Base-by-base conservation (phyloP, 2,797 vertebrate species). In the Gallinago nigripennis region DNA sequence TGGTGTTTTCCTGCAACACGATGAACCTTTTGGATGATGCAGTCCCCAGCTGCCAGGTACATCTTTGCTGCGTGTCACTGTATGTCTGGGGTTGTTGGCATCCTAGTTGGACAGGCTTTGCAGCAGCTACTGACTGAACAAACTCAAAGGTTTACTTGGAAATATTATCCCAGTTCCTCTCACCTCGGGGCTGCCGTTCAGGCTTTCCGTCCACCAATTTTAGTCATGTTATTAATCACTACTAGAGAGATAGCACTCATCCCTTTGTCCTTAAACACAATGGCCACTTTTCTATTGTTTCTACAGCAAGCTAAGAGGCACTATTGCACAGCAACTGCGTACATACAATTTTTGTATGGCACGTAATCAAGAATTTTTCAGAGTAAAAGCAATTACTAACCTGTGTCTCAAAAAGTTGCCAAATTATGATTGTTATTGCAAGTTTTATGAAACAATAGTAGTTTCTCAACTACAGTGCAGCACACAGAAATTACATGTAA, bases 241-340 rank as follows among this genome's bases (percentile, higher is more conserved):
- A 5, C 12, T 35, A 35, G 21, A 82, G 23, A 71, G 35, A 11
- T 25, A 70, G 28, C 25, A n/a, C 19, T 83, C 70, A 35, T 57
- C 35, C 16, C 33, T 79, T 57, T 70, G 28, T 33, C 72, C 31
- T 80, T 54, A 65, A 88, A 80, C 16, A 27, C 8, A 70, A 33
- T 0, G 0, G 28, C 7, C 41, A 66, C 8, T 37, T 58, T 39
- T 31, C 28, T 69, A 11, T 24, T 60, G 16, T 65, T 85, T 66
- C 71, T 60, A 16, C 30, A 82, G 23, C 8, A 33, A 71, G 12
- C 10, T 16, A 78, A 51, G 39, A 79, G n/a, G 16, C 28, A 27
- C 33, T 39, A 51, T 0, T 25, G 9, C 19, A 46, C 0, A 5
- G 7, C 25, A 82, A 1, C 65, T n/a, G 5, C 0, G 1, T 11